Base-by-base conservation (phyloP, 2,113 vertebrate genomes). In the Muscicapa adusta region DNA sequence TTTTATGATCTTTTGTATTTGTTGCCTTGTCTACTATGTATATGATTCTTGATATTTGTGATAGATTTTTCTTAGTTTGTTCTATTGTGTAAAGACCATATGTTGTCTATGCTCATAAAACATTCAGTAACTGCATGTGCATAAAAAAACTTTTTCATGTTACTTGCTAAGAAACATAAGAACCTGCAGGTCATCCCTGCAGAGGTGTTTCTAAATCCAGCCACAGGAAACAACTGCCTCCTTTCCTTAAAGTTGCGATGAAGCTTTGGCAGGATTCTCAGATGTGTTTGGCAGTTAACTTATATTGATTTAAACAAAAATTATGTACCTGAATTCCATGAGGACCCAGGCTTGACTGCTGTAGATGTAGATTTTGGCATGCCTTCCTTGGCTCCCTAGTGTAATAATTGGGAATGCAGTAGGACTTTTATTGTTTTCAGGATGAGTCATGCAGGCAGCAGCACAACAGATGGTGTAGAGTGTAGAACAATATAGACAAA, bases 361-460 rank as follows among this genome's bases (percentile, higher is more conserved):
- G 57, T 43, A 72, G 89, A 92, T 68, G 70, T 78, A 91, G 80
- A 72, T 56, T 95, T 94, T 96, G 91, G 58, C 91, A 2, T 63
- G 68, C 53, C 91, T 93, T 82, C 1, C 0, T 29, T 83, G 81
- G 57, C 50, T 89, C 92, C 57, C 87, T 14, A 18, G 58, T 50
- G 73, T 51, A 95, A 61, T 3, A 53, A 24, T 5, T 42, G 72
- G 29, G 48, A 91, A 92, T 94, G 54, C 72, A 92, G 90, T 26
- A 91, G 92, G 85, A 89, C 92, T 96, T 96, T 86, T 91, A 85
- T 81, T 91, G 89, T 94, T 93, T 82, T 89, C 71, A 86, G 63
- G 60, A 81, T 96, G 91, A 96, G 62, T 96, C 91, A 96, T 94
- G n/a, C 78, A 95, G 75, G 71, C 87, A 94, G 91, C 73, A 95